Evolutionary conservation across 2,888 invertebrate species (phyloP).

Genomic region (Torymus auratus): DNA sequence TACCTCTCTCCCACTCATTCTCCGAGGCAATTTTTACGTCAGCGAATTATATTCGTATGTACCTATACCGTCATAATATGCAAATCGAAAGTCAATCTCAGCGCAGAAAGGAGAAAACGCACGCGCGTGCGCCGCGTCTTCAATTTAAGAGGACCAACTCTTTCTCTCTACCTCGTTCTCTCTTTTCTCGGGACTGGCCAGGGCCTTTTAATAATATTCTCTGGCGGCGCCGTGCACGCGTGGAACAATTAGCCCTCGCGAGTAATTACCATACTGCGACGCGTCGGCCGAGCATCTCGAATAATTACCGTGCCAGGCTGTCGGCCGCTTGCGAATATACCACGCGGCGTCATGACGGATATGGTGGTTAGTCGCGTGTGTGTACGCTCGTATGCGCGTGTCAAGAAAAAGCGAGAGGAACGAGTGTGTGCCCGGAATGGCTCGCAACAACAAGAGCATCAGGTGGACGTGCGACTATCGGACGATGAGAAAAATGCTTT

Average conservation of each 20-base stretch:
- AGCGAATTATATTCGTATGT: conserved; percentile 46
- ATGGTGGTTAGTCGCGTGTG: conserved; percentile 28
- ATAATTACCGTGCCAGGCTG: conserved; percentile 64
- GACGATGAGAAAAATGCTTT: no score
- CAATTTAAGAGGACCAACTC: conserved; percentile 28
- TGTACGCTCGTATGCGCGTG: background rate
- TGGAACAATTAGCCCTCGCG: conserved; percentile 62
- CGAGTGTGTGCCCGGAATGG: no score
- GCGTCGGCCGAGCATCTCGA: conserved; percentile 57
- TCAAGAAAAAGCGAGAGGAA: conserved; percentile 7
- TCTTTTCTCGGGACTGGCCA: conserved; percentile 52
- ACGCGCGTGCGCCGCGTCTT: conserved; percentile 37
- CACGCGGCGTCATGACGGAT: no score
- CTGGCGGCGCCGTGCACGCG: conserved; percentile 43
- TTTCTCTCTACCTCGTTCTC: background rate
- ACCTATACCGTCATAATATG: conserved; percentile 53
- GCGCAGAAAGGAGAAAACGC: conserved; percentile 35
- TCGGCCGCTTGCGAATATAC: background rate
- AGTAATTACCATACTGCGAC: conserved; percentile 64
- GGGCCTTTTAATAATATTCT: conserved; percentile 51
- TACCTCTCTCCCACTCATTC: background rate
- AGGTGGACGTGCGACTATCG: no score
- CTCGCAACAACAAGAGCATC: no score
- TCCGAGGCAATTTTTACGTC: conserved; percentile 52
- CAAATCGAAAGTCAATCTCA: conserved; percentile 54